phyloP scores from a whole-genome alignment of 2,113 vertebrate species.

The Odontophorus gujanensis region DNA sequence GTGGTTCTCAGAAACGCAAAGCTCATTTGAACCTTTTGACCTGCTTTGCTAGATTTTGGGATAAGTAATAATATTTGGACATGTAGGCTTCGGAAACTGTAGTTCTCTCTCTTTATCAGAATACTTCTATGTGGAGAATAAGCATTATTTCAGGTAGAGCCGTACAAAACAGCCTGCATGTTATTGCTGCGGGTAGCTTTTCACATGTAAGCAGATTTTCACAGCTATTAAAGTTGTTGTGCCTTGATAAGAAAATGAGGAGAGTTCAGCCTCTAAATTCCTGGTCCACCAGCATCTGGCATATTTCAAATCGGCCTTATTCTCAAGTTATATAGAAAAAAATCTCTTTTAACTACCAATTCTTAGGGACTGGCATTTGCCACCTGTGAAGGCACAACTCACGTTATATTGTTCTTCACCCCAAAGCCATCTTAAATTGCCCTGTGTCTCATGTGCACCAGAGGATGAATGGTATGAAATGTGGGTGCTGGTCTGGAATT shows the following conservation, averaged over 20 bases:
- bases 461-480: not conserved
- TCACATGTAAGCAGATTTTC: not conserved
- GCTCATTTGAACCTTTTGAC: not conserved
- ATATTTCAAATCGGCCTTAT: not conserved
- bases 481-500: slow-evolving; percentile 1
- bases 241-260: not conserved
- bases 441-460: not conserved
- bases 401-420: not conserved
- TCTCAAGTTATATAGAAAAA: not conserved
- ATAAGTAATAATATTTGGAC: not conserved
- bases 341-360: not conserved
- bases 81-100: not conserved
- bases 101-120: not conserved
- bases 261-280: not conserved
- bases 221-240: not conserved
- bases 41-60: not conserved
- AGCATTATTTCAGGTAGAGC: not conserved
- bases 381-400: not conserved
- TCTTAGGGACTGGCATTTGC: not conserved
- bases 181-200: not conserved
- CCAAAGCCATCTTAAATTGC: not conserved
- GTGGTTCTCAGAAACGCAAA: not conserved
- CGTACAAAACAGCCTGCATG: not conserved
- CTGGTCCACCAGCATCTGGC: slow-evolving; percentile 18
- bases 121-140: not conserved